Base-by-base conservation (phyloP, 2,797 vertebrate genomes). In the Poeciliopsis paucimaculata region DNA sequence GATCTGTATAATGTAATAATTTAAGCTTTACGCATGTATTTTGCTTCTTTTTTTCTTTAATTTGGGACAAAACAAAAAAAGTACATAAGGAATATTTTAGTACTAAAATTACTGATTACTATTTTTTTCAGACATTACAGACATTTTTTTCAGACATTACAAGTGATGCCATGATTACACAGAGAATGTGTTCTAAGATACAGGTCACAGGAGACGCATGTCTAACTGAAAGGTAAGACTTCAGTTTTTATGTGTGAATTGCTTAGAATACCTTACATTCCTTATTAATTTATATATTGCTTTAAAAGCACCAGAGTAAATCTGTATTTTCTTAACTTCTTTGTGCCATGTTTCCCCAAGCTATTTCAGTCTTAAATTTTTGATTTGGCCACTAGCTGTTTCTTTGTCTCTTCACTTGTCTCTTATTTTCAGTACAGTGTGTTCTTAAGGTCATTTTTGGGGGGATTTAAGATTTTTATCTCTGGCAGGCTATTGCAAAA, bases 361-460 rank as follows among this genome's bases (percentile, higher is more conserved):
- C 60, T 34, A 7, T 16, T 62, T 34, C 31, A 34, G 31, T 34
- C 60, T 62, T 62, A 16, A 2, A 62, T 53, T 53, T 53, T 53
- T 53, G 3, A 62, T 31, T 60, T 34, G 28, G 60, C 31, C 15
- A 34, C 15, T 62, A 62, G 31, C 15, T 34, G 31, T 62, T 62
- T 62, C 28, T 34, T 34, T 62, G 57, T 62, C 57, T 60, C 5
- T 2, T 31, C 12, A 31, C 9, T 62, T 31, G 12, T 60, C 57
- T 62, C 57, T 62, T 62, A 34, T 62, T 62, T 62, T 62, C 60
- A 62, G 60, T 62, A 12, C 2, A 62, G 60, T 62, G 60, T 62
- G 28, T 31, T 12, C 12, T 34, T 62, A 34, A 34, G 31, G 60
- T 62, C 60, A 62, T 18, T 31, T 62, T 62, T 18, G 31, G 2